These are phyloP conservation scores for Octonoba sinensis DNA, from an alignment of 2,888 invertebrate genomes.

Conservation along the genomic window DNA sequence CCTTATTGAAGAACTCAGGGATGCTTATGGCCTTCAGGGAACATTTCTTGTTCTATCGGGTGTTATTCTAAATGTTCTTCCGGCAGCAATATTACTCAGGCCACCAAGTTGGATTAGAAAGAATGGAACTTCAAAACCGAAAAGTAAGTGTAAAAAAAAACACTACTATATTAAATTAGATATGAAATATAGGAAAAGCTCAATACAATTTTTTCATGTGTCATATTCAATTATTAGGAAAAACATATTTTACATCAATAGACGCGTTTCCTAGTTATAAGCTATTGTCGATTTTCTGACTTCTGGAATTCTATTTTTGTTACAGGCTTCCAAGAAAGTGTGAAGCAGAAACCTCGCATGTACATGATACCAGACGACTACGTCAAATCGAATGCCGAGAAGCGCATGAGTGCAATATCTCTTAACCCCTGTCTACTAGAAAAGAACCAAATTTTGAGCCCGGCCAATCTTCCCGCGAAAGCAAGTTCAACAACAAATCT, in stretches of 20 bases:
- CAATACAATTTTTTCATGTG: too few species aligned
- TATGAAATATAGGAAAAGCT: neutral
- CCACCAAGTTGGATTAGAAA: slow-evolving; percentile 45
- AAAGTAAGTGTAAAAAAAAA: slow-evolving; percentile 24
- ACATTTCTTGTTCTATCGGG: slow-evolving; percentile 61
- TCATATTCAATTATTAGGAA: too few species aligned
- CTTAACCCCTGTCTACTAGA: slow-evolving; percentile 44
- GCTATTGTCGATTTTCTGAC: too few species aligned
- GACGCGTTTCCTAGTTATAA: too few species aligned
- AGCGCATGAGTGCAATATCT: slow-evolving; percentile 33
- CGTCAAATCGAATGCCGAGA: slow-evolving; percentile 45
- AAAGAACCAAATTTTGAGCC: slow-evolving; percentile 39
- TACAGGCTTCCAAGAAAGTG: slow-evolving; percentile 9
- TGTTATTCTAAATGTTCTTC: slow-evolving; percentile 58
- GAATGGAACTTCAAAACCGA: neutral
- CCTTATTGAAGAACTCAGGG: slow-evolving; percentile 54
- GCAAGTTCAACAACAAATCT: slow-evolving; percentile 39
- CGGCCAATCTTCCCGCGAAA: slow-evolving; percentile 11
- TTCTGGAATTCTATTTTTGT: neutral
- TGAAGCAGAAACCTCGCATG: slow-evolving; percentile 34
- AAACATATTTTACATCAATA: too few species aligned
- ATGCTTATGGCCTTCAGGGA: slow-evolving; percentile 60
- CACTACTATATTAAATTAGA: neutral
- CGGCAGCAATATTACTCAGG: slow-evolving; percentile 44
- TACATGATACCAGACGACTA: slow-evolving; percentile 40